Evolutionary conservation across 2,797 vertebrate genomes (phyloP).

Genomic region (Gadopsis marmoratus): DNA sequence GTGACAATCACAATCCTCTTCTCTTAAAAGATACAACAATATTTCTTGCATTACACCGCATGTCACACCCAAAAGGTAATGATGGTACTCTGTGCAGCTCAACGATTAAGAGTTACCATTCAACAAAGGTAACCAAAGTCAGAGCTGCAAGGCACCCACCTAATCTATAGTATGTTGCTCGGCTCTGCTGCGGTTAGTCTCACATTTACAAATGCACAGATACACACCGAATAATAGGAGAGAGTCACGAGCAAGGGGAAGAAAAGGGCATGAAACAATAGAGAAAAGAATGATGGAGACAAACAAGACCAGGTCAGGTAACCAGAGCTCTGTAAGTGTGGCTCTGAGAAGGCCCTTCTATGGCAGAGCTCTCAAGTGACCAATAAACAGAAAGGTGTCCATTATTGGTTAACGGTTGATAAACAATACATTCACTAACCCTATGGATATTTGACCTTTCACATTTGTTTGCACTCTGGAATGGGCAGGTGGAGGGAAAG

Average conservation of each 20-base stretch:
- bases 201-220: neutral
- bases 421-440: slow-evolving; percentile 63
- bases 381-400: slow-evolving; percentile 57
- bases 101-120: neutral
- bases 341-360: neutral
- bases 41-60: slow-evolving; percentile 7
- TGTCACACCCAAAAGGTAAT: slow-evolving; percentile 45
- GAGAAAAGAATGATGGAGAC: neutral
- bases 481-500: slow-evolving; percentile 24
- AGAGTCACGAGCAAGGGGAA: neutral
- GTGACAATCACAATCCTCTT: slow-evolving; percentile 51
- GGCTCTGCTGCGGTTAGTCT: neutral
- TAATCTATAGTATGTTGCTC: neutral
- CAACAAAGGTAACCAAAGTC: slow-evolving; percentile 8
- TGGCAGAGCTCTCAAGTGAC: slow-evolving; percentile 60
- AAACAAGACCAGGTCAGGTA: slow-evolving; percentile 35
- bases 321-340: slow-evolving; percentile 27
- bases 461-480: slow-evolving; percentile 56
- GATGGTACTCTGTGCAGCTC: slow-evolving; percentile 5
- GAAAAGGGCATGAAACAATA: neutral
- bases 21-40: slow-evolving; percentile 31
- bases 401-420: slow-evolving; percentile 49
- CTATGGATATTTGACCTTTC: slow-evolving; percentile 65
- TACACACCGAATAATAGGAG: neutral
- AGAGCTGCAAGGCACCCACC: neutral